Base-by-base conservation (phyloP, 2,888 invertebrate species). In the Tromatobia lineatoria region DNA sequence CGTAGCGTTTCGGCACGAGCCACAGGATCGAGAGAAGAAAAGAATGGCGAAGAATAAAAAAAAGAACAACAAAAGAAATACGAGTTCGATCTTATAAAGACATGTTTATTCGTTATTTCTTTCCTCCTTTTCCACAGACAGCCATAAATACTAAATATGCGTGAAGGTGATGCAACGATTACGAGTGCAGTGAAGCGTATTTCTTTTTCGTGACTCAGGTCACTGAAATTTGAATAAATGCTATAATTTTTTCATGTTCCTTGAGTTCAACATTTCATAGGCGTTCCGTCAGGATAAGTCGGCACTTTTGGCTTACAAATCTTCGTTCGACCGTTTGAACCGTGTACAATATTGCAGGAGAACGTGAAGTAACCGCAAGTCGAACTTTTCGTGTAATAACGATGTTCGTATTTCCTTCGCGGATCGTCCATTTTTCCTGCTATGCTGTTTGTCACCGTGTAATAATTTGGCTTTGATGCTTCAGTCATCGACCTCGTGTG, bases 301-400 rank as follows among this genome's bases (percentile, higher is more conserved):
- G 97, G 97, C 70, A 96, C 95, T 93, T 97, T 97, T 0, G 98
- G 98, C 88, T 96, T 96, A 91, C 98, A 98, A 78, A 97, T 96
- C 93, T 97, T 97, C 88, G 96, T 97, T 87, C 96, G 95, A 15
- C 97, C 97, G 90, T 97, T 96, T 0, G 96, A 95, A 13, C 97
- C 96, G 88, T 96, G 96, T 0, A 97, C 97, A 91, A 97, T 96
- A 70, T 97, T 97, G 91, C 98, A 98, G 0, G 97, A 96, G 92
- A 98, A 98, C 1, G 97, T 97, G 88, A 98, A 97, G 91, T 97
- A 97, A 10, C 98, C 98, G 92, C 98, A 98, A 1, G 97, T 97
- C 1, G 97, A 97, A 10, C 97, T 97, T 93, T 98, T 98, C 0
- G 97, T 97, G 90, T 97, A 98, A 93, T 97, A 98, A 91, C 97